phyloP scores from a whole-genome alignment of 2,797 vertebrate species.

The Epinephelus awoara region DNA sequence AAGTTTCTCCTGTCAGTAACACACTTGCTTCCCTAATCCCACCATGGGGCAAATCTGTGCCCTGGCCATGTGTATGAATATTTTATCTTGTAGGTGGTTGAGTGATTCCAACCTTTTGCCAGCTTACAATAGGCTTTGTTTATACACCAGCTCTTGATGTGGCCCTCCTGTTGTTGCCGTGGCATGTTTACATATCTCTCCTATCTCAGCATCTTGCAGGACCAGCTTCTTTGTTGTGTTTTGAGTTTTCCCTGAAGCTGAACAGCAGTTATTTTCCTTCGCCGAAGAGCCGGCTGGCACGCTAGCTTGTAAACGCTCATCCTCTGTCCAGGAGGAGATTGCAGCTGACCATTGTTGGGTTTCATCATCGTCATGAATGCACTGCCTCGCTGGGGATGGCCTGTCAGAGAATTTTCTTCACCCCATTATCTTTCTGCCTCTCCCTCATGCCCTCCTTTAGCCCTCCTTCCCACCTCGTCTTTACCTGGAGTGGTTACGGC shows the following conservation, averaged over 20 bases:
- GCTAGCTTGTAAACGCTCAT: slow-evolving; percentile 35
- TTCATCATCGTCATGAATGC: slow-evolving; percentile 67
- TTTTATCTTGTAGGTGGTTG: slow-evolving; percentile 27
- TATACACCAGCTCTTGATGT: slow-evolving; percentile 1
- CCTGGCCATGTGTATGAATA: slow-evolving; percentile 14
- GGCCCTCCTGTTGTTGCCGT: slow-evolving; percentile 33
- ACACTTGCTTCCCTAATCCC: slow-evolving; percentile 48
- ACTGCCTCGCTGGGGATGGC: slow-evolving; percentile 45
- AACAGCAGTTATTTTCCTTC: slow-evolving; percentile 37
- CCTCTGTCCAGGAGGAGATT: slow-evolving; percentile 61
- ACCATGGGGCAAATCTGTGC: slow-evolving; percentile 18
- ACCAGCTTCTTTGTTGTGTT: slow-evolving; percentile 56
- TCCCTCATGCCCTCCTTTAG: slow-evolving; percentile 41
- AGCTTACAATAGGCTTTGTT: slow-evolving; percentile 26
- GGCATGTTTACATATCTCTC: slow-evolving; percentile 61
- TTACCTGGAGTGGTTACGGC: slow-evolving; percentile 31
- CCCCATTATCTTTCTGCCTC: slow-evolving; percentile 55
- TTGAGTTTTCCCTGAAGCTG: slow-evolving; percentile 41
- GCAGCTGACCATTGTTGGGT: slow-evolving; percentile 70
- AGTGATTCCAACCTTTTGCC: slow-evolving; percentile 23
- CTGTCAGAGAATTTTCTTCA: slow-evolving; percentile 62
- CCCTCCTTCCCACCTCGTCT: slow-evolving; percentile 21
- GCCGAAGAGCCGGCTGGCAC: slow-evolving; percentile 32
- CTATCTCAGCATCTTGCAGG: slow-evolving; percentile 54
- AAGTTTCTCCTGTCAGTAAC: slow-evolving; percentile 41